Base-by-base conservation (phyloP, 2,888 invertebrate species). In the Pseudolycoriella hygida region DNA sequence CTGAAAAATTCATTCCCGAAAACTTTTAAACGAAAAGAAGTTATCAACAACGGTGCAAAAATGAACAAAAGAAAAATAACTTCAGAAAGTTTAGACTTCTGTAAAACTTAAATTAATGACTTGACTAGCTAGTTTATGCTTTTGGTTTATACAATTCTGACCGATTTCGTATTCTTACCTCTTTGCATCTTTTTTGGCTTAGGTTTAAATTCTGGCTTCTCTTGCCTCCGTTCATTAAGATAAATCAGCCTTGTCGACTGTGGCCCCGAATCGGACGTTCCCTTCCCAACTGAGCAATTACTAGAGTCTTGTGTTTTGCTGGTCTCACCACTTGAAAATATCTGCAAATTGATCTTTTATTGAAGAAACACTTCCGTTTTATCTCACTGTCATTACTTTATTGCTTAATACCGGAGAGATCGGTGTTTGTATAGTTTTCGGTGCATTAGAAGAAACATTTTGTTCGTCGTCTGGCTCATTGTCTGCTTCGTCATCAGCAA, bases 281-380 rank as follows among this genome's bases (percentile, higher is more conserved):
- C 59, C 43, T 60, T 62, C 48, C 64, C 64, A 43, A 64, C 62
- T 12, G 64, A 64, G 46, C 64, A 62, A 43, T 61, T 60, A 19
- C 60, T 62, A 2, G 64, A 65, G 40, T 62, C 63, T 40, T 64
- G 62, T 47, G 64, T 64, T 32, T 62, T 58, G 18, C 64, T 64
- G 20, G 50, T 50, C 15, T 50, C 52, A 43, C 62, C 64, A n/a
- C 65, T 64, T 30, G 65, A 64, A 42, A 44, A 47, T 30, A 47
- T 43, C 45, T 47, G 34, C n/a, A 42, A 42, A 32, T 14, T 17
- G 17, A 37, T 46, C 20, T 17, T 30, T 17, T 19, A 34, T 41
- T 37, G 12, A 17, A 3, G 38, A 39, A n/a, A 41, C 5, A 8
- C 34, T 14, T 8, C 15, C 15, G 8, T 25, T 25, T 25, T 6